Conservation (phyloP, 2,113 vertebrate genomes). For the Sapajus apella region DNA sequence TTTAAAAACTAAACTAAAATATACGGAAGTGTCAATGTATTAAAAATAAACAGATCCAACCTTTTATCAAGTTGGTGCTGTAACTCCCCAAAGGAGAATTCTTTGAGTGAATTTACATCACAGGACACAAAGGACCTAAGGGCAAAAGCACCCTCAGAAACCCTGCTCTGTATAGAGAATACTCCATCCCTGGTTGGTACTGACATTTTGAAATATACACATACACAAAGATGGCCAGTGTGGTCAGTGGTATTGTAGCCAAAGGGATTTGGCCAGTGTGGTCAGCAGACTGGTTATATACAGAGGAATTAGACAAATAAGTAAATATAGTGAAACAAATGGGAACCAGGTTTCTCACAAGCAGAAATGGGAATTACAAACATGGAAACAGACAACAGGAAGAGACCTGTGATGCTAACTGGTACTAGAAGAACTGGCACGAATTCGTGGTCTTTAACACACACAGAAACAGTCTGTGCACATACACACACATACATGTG, state of each 20-base stretch:
- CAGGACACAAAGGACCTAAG: neutral
- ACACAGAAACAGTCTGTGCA: neutral
- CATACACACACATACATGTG: neutral
- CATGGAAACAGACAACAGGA: too few species aligned
- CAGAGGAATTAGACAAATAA: neutral
- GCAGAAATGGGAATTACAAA: neutral
- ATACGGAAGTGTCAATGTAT: neutral
- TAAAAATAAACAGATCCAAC: neutral
- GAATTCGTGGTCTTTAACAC: too few species aligned
- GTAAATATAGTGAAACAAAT: rapidly evolving
- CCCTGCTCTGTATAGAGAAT: too few species aligned
- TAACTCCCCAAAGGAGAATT: neutral
- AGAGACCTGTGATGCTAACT: neutral
- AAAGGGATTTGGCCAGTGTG: neutral
- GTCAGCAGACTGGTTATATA: rapidly evolving
- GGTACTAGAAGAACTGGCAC: neutral
- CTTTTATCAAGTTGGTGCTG: neutral
- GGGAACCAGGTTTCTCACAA: neutral
- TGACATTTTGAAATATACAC: rapidly evolving
- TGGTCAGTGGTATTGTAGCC: neutral
- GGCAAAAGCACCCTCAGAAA: neutral
- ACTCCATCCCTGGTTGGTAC: neutral
- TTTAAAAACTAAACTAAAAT: neutral
- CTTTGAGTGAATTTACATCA: neutral
- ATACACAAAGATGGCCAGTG: rapidly evolving